phyloP scores from a whole-genome alignment of 2,113 vertebrate species.

The Ptyas mucosa region DNA sequence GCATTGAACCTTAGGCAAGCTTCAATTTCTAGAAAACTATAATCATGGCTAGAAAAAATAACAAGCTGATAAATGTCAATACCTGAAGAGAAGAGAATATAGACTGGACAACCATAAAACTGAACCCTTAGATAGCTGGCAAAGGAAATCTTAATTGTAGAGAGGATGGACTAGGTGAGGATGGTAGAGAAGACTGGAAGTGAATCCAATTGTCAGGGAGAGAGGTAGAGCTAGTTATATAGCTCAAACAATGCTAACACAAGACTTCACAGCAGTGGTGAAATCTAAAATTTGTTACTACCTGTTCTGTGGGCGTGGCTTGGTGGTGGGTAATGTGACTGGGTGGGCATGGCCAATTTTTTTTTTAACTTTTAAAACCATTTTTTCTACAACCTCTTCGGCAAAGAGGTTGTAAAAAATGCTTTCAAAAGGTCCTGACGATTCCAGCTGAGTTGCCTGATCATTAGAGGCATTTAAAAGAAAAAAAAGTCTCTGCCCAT shows the following conservation, averaged over 20 bases:
- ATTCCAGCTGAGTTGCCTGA: no score
- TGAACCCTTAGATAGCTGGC: background rate
- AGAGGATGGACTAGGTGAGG: background rate
- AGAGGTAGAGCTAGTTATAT: background rate
- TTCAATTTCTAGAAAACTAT: background rate
- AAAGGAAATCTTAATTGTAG: background rate
- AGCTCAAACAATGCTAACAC: background rate
- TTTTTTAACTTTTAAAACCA: no score
- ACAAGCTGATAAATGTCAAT: background rate
- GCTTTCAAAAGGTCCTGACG: no score
- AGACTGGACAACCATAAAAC: background rate
- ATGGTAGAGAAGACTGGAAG: background rate
- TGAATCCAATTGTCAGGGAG: background rate
- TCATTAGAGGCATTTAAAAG: no score
- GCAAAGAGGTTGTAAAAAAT: no score
- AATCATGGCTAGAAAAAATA: background rate
- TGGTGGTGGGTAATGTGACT: no score
- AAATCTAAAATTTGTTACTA: no score
- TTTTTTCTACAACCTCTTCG: no score
- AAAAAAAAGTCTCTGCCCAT: no score
- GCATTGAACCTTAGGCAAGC: background rate
- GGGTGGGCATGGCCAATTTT: no score
- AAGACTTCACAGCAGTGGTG: no score
- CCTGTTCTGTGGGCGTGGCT: no score
- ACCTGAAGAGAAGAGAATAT: background rate